Evolutionary conservation across 2,113 vertebrate genomes (phyloP).

Genomic region (Hyperopisus bebe): DNA sequence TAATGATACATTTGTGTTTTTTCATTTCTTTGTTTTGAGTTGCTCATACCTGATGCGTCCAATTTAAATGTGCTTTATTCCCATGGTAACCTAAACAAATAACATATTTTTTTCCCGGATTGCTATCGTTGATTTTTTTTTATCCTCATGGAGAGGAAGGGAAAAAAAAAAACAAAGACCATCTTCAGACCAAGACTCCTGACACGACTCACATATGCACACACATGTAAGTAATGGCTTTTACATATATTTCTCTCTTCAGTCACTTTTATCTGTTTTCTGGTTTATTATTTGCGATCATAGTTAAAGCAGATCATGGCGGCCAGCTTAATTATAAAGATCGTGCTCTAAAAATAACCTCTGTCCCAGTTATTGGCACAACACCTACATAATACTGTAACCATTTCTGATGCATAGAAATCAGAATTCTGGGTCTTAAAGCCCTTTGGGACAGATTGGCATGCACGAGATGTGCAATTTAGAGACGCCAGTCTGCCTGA

Average conservation of each 20-base stretch:
- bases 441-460: background rate
- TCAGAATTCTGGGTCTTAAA: background rate
- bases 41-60: background rate
- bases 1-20: background rate
- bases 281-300: background rate
- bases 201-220: background rate
- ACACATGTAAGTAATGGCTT: background rate
- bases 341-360: background rate
- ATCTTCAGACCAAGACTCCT: background rate
- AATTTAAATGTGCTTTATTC: background rate
- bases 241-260: background rate
- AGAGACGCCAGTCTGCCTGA: background rate
- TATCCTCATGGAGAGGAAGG: background rate
- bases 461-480: background rate
- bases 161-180: background rate
- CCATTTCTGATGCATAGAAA: background rate
- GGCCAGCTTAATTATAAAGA: background rate
- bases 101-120: background rate
- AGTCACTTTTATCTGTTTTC: background rate
- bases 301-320: background rate
- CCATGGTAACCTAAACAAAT: background rate
- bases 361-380: background rate
- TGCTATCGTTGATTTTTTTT: background rate
- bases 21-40: background rate
- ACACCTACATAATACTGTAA: background rate